Base-by-base conservation (phyloP, 1,140 invertebrate species). In the Drosophila burlai region DNA sequence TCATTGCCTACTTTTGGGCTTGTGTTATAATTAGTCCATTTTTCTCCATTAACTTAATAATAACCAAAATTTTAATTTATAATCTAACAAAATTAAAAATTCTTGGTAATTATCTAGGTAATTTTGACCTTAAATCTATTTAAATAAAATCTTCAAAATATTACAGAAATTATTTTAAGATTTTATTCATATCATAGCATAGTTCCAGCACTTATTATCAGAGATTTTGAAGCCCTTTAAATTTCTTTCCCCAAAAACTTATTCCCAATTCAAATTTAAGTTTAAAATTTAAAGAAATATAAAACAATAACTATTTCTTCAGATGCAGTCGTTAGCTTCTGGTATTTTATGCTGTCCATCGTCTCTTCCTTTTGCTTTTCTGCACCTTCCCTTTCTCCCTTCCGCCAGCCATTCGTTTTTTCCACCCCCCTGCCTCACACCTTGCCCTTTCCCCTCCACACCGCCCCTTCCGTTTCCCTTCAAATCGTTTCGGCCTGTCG, bases 281-380 rank as follows among this genome's bases (percentile, higher is more conserved):
- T 10, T 52, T 49, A n/a, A 4, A 4, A 49, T 49, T 16, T 1
- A 7, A 15, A 21, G 16, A 43, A 16, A 4, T 24, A 7, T 1
- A 11, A 24, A 15, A 1, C 0, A 24, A 13, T 2, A 7, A 6
- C 2, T 4, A 47, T 57, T 57, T 57, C 21, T 57, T 3, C 0
- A 2, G 36, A 38, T 57, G 64, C 67, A 71, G 69, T 71, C 79
- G 79, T 72, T 85, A 87, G 84, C 85, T 90, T 90, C 85, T 89
- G 85, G 84, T 89, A 72, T 87, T 89, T 84, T 73, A 67, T 69
- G 66, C 60, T 73, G 68, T 64, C 49, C 62, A 54, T 43, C 60
- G 52, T 43, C 68, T 49, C 36, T 55, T 80, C 79, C 55, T 49
- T 49, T 49, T 43, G 43, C 58, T 64, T 36, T 60, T 75, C 60